Conservation (phyloP, 2,113 vertebrate species). For the human region DNA sequence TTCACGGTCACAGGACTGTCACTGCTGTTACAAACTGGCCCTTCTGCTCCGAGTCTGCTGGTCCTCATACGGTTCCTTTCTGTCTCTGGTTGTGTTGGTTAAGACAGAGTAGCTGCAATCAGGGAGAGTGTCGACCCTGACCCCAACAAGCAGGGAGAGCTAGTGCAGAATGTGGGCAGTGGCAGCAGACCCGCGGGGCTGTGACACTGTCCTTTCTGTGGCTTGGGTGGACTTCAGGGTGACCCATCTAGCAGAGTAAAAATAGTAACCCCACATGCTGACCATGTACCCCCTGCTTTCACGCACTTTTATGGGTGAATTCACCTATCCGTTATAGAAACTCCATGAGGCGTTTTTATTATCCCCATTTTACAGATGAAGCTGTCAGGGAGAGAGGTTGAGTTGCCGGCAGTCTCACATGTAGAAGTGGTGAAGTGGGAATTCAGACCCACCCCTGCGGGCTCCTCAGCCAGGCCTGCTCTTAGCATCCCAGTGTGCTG, state of each 20-base stretch:
- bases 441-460: too few relatives aligned
- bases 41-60: not conserved
- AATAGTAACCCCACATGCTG: not conserved
- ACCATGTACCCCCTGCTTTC: rapidly evolving
- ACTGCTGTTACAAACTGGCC: rapidly evolving
- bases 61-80: rapidly evolving
- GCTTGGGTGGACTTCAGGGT: not conserved
- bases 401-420: rapidly evolving
- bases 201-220: not conserved
- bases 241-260: not conserved
- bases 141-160: not conserved
- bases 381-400: not conserved
- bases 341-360: too few relatives aligned
- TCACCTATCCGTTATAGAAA: not conserved
- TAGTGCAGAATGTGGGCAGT: not conserved
- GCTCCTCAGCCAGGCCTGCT: not conserved
- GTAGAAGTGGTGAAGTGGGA: not conserved
- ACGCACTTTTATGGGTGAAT: rapidly evolving
- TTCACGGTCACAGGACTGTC: not conserved
- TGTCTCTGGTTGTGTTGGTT: rapidly evolving
- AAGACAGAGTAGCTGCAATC: not conserved
- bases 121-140: rapidly evolving
- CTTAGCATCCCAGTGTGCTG: rapidly evolving
- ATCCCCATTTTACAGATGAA: not conserved
- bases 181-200: rapidly evolving